Base-by-base conservation (phyloP, 2,797 vertebrate species). In the Capromys pilorides region DNA sequence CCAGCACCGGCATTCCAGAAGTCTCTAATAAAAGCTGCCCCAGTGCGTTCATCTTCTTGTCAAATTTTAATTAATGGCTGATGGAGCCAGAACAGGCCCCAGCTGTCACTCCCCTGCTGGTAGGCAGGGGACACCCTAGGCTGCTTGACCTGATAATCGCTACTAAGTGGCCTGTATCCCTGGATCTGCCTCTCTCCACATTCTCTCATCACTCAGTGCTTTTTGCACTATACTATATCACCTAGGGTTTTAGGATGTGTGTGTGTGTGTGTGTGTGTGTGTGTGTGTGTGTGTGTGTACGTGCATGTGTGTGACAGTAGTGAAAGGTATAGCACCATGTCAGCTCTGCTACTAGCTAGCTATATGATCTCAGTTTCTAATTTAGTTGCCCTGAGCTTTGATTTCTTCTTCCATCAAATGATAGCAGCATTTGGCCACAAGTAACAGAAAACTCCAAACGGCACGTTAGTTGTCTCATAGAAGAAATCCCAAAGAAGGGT, bases 21-120 rank as follows among this genome's bases (percentile, higher is more conserved):
- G 90, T 94, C 93, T 95, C 93, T 97, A 96, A 97, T 97, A 96
- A 98, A 98, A 98, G 92, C 91, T 97, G 97, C 97, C 98, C 97
- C 98, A 97, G 66, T 90, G 97, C 97, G 97, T 98, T 98, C 97
- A 98, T 98, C 98, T 98, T 98, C 97, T 97, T 98, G 98, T 98
- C 97, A 97, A 97, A 90, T 98, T 98, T 98, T 98, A 98, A 98
- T 98, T 98, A 98, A 98, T 96, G 93, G 93, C 97, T 97, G 97
- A 97, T 98, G 95, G 97, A 98, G 95, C 81, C 96, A 96, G 96
- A 97, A 97, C 94, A 73, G 90, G 94, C 83, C 90, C 75, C 93
- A 95, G 94, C 95, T 96, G 96, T 92, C 82, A 94, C 79, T 66
- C 88, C 86, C 90, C 86, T 94, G 66, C 94, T 85, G 87, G 1